These are phyloP conservation scores for Drosophila neutralis DNA, from an alignment of 2,888 invertebrate genomes.

Conservation along the genomic window DNA sequence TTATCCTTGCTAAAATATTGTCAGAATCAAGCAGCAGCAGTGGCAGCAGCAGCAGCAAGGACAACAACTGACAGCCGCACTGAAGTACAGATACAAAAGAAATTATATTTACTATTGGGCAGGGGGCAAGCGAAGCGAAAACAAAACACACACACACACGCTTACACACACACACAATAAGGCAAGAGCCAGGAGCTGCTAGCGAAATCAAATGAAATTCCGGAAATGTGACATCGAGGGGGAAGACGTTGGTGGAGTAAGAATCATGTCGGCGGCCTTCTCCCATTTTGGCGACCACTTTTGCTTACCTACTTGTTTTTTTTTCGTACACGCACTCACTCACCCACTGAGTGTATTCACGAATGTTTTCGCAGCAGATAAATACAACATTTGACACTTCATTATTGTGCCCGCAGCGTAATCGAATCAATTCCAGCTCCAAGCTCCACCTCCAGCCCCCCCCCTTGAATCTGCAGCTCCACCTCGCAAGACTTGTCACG, in stretches of 20 bases:
- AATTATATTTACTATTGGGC: constrained; percentile 65
- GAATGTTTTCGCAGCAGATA: constrained; percentile 77
- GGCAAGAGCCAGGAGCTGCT: constrained; percentile 34
- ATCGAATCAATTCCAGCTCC: constrained; percentile 80
- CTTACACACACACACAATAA: constrained; percentile 31
- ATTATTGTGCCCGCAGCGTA: constrained; percentile 80
- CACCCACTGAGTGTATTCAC: constrained; percentile 28
- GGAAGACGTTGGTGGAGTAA: constrained; percentile 20
- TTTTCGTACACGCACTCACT: constrained; percentile 23
- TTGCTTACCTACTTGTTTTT: constrained; percentile 51
- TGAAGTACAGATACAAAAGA: constrained; percentile 65
- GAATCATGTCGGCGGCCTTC: constrained; percentile 44
- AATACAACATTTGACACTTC: constrained; percentile 83
- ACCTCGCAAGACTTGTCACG: constrained; percentile 42
- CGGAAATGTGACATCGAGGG: constrained; percentile 68
- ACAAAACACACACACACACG: constrained; percentile 55
- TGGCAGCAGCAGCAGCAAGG: constrained; percentile 9
- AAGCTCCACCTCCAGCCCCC: constrained; percentile 7
- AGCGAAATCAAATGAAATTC: constrained; percentile 74
- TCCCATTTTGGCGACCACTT: constrained; percentile 53
- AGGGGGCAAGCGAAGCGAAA: constrained; percentile 43
- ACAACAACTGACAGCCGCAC: constrained; percentile 51
- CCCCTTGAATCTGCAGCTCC: neutral
- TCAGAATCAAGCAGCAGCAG: constrained; percentile 60
- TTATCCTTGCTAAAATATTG: constrained; percentile 77